Evolutionary conservation across 2,113 vertebrate species (phyloP).

Genomic region (Malaclemys terrapin): DNA sequence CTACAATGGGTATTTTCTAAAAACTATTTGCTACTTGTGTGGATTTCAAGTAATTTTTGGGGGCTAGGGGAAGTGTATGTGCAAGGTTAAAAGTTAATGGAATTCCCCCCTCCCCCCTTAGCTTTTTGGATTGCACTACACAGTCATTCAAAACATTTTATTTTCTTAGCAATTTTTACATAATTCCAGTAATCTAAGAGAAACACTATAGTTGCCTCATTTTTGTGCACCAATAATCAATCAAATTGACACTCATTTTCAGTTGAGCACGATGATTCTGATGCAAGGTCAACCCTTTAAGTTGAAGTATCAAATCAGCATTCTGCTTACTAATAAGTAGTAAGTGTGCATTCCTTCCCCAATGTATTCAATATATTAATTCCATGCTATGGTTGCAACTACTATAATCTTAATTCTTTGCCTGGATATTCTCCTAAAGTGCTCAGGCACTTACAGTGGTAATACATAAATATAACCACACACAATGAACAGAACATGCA

Average conservation of each 20-base stretch:
- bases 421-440: neutral
- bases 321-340: neutral
- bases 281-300: neutral
- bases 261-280: slow-evolving; percentile 4
- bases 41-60: neutral
- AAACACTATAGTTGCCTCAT: neutral
- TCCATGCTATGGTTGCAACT: neutral
- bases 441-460: neutral
- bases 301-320: neutral
- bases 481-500: neutral
- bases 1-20: neutral
- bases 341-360: neutral
- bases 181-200: neutral
- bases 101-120: neutral
- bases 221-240: neutral
- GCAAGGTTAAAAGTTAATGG: neutral
- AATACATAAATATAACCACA: neutral
- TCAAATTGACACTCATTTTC: neutral
- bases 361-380: neutral
- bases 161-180: neutral
- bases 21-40: neutral
- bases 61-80: neutral
- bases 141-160: neutral
- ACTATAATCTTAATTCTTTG: neutral
- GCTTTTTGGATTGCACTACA: neutral